These are phyloP conservation scores for Ceyx margarethae DNA, from an alignment of 2,113 vertebrate species.

Conservation along the genomic window DNA sequence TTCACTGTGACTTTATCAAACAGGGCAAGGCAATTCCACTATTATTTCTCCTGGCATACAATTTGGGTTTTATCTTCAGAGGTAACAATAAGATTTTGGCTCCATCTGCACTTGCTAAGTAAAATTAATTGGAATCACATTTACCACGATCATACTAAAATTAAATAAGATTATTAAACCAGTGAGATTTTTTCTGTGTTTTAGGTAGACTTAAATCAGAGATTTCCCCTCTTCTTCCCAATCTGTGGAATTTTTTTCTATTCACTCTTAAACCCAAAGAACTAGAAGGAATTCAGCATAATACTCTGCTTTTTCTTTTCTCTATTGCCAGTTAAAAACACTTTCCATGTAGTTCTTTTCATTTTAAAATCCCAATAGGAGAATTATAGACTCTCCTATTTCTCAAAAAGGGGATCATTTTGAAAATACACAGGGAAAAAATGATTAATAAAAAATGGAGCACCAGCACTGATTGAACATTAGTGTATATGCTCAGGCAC, in stretches of 20 bases:
- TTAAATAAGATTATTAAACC: neutral
- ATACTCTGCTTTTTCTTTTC: neutral
- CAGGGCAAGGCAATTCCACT: neutral
- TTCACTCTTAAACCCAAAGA: neutral
- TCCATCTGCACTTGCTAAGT: neutral
- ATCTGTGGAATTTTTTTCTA: neutral
- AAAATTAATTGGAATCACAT: slow-evolving; percentile 17
- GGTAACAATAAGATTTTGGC: neutral
- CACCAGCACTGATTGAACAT: neutral
- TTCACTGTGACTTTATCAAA: neutral
- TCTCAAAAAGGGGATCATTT: neutral
- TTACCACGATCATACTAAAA: neutral
- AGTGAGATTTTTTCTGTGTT: neutral
- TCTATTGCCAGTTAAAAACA: neutral
- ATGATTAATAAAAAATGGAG: slow-evolving; percentile 10
- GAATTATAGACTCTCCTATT: neutral
- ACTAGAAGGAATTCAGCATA: neutral
- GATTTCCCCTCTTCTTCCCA: neutral
- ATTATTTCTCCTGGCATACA: neutral
- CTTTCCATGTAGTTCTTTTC: neutral
- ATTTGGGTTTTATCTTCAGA: slow-evolving; percentile 3
- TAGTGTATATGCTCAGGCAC: neutral
- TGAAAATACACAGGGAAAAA: slow-evolving; percentile 24
- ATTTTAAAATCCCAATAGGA: neutral
- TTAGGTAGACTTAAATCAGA: neutral